phyloP scores from a whole-genome alignment of 2,113 vertebrate genomes.

The Datnioides undecimradiatus region DNA sequence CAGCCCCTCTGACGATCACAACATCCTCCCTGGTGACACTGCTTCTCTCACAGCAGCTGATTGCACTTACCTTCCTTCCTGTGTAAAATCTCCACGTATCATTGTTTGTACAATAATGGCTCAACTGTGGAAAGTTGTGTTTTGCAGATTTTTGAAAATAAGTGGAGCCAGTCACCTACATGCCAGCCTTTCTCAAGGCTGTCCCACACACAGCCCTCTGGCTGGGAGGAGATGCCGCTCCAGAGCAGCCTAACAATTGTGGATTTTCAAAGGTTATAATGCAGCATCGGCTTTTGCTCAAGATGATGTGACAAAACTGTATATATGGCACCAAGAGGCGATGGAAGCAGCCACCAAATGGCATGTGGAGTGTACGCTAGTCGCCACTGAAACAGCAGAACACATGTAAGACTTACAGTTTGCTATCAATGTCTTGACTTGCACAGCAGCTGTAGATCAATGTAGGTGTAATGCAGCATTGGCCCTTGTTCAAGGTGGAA shows the following conservation, averaged over 20 bases:
- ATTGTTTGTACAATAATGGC: conserved; percentile 18
- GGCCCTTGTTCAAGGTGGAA: not conserved
- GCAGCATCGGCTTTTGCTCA: too few species aligned
- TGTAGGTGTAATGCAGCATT: not conserved
- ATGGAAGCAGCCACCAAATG: conserved; percentile 42
- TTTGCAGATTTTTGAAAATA: not conserved
- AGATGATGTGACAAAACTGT: conserved; percentile 54
- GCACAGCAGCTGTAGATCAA: conserved; percentile 36
- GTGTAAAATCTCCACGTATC: conserved; percentile 28
- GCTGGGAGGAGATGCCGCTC: not conserved
- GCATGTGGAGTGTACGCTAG: conserved; percentile 41
- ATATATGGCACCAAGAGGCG: conserved; percentile 14
- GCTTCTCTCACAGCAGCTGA: conserved; percentile 8
- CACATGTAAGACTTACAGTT: conserved; percentile 23
- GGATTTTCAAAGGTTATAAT: not conserved
- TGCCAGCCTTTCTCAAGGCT: not conserved
- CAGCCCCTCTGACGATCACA: not conserved
- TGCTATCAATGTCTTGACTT: conserved; percentile 40
- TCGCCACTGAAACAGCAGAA: conserved; percentile 33
- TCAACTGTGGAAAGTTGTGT: conserved; percentile 35
- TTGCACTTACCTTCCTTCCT: not conserved
- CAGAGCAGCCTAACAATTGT: not conserved
- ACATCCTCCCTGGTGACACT: conserved; percentile 14
- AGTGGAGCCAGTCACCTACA: not conserved
- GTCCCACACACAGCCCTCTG: not conserved